Base-by-base conservation (phyloP, 2,797 vertebrate genomes). In the Sparus aurata region DNA sequence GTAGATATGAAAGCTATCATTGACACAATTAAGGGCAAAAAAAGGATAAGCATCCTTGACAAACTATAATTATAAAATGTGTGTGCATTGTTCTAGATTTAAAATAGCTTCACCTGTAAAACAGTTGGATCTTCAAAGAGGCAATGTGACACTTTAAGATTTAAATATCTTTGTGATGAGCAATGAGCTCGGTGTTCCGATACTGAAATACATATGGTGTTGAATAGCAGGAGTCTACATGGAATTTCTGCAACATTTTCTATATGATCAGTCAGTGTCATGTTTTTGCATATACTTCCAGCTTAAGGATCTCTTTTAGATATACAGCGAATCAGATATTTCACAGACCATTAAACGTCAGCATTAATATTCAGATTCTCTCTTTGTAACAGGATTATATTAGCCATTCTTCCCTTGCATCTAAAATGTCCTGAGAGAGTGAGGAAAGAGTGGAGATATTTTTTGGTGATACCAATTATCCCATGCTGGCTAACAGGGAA, bases 391-490 rank as follows among this genome's bases (percentile, higher is more conserved):
- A 69, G 46, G 57, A 76, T 68, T 73, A 57, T 41, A 62, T 22
- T 2, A 50, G 34, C 50, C 20, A 20, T 59, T 20, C 53, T 46
- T 55, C 5, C 13, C 53, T 67, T 22, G 45, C 57, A 67, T 68
- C 46, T 45, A 11, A 60, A 66, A 66, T 27, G 45, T 59, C 58
- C 72, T 65, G 53, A 74, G 65, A 47, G 46, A 52, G 55, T 58
- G 11, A 46, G 20, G 16, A 54, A 52, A 58, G 34, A 55, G 61
- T 43, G 17, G 41, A 52, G 23, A 46, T 15, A 30, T 55, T 47
- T 59, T 83, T 60, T 34, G 50, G 66, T 27, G 77, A 64, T 58
- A 74, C 13, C 59, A 79, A 69, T 79, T 67, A 83, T 82, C 38
- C 60, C 27, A 41, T 61, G 68, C 61, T 45, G 69, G 52, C 55